Evolutionary conservation across 1,140 invertebrate genomes (phyloP), one percentile per base, ranked within the genome.

Genomic region (Magallana ariakensis): DNA sequence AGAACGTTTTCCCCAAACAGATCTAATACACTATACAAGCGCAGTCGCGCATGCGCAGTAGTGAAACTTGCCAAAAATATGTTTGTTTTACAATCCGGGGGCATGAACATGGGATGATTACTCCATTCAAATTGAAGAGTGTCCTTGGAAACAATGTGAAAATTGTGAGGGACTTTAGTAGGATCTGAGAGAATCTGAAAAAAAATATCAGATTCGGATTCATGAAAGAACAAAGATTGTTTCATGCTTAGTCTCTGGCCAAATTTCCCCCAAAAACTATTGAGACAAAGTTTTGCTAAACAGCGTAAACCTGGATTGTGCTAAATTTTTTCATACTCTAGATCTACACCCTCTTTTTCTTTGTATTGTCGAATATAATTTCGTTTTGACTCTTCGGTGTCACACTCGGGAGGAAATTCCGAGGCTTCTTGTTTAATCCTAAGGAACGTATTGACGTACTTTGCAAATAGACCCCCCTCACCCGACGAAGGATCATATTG

Each of bases 11-110:
- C 60, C 19, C 87, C 90, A 9, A 95, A 83, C 58, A 88, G 81
- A 88, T 94, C 91, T 9, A 95, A 85, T 86, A 93, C 92, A 26
- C 84, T 81, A 83, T 94, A 95, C 2, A 95, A 89, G 87, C 94
- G 92, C 10, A 95, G 83, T 2, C 95, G 85, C 0, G 94, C 94
- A 83, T 94, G 92, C 13, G 93, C 90, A 7, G 95, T 95, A 9
- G 92, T 93, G 80, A 92, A 95, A 0, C 91, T 91, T 10, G 93
- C 94, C 7, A 95, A 89, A 13, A 92, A 88, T n/a, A 95, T 92
- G 87, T 94, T 95, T 10, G 92, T 92, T 62, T 91, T 82, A 46
- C n/a, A 75, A 62, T 86, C 80, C 87, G 70, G 54, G 5, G 33
- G 22, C 16, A 60, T 56, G 57, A 87, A 87, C 55, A 56, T 16